phyloP scores from a whole-genome alignment of 2,113 vertebrate species.

The Perca schrenkii region DNA sequence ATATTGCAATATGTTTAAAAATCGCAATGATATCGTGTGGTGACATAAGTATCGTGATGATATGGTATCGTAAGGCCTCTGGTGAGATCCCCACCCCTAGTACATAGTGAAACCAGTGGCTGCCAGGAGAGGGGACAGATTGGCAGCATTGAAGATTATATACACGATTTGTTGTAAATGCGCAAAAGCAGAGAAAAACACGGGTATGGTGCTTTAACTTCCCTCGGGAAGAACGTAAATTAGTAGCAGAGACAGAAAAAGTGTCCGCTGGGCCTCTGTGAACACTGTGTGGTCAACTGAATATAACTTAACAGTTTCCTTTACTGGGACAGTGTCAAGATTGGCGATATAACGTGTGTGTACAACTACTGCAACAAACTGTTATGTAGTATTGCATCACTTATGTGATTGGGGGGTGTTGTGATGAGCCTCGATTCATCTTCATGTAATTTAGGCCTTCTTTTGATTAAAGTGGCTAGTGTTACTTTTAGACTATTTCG shows the following conservation, averaged over 20 bases:
- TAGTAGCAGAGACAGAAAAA: neutral
- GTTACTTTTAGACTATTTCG: neutral
- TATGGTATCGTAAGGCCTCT: too few relatives aligned
- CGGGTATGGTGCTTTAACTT: neutral
- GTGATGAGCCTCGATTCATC: neutral
- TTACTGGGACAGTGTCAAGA: neutral
- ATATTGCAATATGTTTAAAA: too few relatives aligned
- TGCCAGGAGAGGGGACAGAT: neutral
- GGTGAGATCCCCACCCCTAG: too few relatives aligned
- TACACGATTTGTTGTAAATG: neutral
- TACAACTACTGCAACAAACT: neutral
- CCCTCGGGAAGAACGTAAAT: neutral
- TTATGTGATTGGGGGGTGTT: neutral
- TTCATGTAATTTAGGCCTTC: neutral
- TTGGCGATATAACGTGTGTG: neutral
- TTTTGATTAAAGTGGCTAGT: neutral
- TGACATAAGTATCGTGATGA: too few relatives aligned
- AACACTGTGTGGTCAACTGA: neutral
- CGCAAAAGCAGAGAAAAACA: neutral
- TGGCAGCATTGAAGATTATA: neutral
- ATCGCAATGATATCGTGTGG: too few relatives aligned
- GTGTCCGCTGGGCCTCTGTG: neutral
- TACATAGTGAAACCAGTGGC: neutral
- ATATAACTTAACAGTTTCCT: neutral
- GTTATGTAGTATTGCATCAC: neutral